These are phyloP conservation scores for Scolopax bukidnonensis DNA, from an alignment of 2,797 vertebrate species.

Conservation along the genomic window DNA sequence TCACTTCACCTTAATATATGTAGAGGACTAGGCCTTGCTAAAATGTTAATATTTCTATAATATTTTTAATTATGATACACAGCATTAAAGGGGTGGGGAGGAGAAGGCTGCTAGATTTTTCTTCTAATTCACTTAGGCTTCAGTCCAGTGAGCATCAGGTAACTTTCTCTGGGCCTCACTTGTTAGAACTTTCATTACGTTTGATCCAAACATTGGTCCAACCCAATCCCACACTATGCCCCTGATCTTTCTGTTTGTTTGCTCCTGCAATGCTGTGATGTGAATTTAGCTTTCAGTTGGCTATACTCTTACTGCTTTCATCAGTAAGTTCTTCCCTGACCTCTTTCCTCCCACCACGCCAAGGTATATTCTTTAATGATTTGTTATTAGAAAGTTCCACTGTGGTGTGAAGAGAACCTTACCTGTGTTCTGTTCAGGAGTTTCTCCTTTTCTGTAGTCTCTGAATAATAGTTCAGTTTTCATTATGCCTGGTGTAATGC, in stretches of 20 bases:
- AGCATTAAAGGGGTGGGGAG: background rate
- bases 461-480: background rate
- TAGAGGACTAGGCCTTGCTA: background rate
- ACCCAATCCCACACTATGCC: background rate
- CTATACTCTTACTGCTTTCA: background rate
- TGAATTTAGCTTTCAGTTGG: background rate
- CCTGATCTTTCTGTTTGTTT: background rate
- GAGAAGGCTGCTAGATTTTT: background rate
- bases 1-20: background rate
- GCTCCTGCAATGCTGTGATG: background rate
- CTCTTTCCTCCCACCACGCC: background rate
- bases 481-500: background rate
- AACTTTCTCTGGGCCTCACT: fast-evolving
- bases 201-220: background rate
- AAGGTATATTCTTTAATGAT: background rate
- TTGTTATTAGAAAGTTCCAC: background rate
- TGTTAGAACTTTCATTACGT: background rate
- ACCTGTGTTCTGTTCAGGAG: background rate
- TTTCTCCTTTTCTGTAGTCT: background rate
- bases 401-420: background rate
- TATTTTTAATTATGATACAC: background rate
- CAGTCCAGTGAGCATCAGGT: background rate
- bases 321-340: background rate
- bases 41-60: background rate
- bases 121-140: background rate